These are phyloP conservation scores for Beroe ovata DNA, from an alignment of 37 sponge, comb jelly and placozoan species.

Conservation along the genomic window DNA sequence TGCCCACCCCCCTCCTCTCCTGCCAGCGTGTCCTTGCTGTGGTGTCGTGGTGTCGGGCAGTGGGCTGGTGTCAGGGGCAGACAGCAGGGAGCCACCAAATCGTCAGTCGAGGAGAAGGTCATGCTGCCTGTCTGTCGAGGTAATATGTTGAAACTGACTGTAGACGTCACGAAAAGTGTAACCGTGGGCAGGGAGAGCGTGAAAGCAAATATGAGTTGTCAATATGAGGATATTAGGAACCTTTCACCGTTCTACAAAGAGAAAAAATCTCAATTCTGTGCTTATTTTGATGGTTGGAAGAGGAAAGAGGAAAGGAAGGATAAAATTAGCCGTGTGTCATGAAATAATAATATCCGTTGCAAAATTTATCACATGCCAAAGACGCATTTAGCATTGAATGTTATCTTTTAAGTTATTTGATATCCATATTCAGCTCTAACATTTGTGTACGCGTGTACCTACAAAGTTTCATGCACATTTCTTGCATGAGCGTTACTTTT, in stretches of 20 bases:
- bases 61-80: slow-evolving; percentile 35
- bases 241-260: background rate
- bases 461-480: too few relatives aligned
- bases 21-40: slow-evolving; percentile 4
- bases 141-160: background rate
- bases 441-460: too few relatives aligned
- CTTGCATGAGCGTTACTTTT: too few relatives aligned
- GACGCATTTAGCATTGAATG: too few relatives aligned
- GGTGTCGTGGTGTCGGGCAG: background rate
- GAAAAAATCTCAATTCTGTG: background rate
- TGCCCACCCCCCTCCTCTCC: background rate
- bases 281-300: background rate
- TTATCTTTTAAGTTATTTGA: background rate
- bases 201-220: background rate
- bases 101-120: background rate
- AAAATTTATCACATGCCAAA: too few relatives aligned
- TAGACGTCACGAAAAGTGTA: background rate
- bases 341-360: too few relatives aligned
- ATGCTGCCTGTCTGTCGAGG: slow-evolving; percentile 31
- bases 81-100: slow-evolving; percentile 45
- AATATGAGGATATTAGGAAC: background rate
- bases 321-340: background rate
- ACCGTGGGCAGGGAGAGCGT: background rate
- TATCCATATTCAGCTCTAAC: too few relatives aligned
- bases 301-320: background rate